These are phyloP conservation scores for Seira sanloemensis DNA, from an alignment of 2,888 invertebrate genomes.

Conservation along the genomic window DNA sequence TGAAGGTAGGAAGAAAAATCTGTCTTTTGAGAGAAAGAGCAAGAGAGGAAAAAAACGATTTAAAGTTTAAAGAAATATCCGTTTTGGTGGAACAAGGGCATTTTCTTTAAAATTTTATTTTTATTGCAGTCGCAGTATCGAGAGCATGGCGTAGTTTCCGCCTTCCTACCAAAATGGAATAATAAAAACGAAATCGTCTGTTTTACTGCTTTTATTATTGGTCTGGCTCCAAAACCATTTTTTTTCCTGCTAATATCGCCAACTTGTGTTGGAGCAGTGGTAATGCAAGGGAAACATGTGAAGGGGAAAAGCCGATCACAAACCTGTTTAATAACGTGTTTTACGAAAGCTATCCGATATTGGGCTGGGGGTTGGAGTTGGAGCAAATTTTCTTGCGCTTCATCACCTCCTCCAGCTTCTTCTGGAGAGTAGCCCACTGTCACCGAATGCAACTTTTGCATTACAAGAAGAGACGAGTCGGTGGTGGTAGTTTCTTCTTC, in stretches of 20 bases:
- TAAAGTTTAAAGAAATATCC: neutral
- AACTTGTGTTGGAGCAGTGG: too few species aligned
- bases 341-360: slow-evolving; percentile 63
- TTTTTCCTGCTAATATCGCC: neutral
- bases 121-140: slow-evolving; percentile 14
- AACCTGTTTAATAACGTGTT: slow-evolving; percentile 67
- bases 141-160: neutral
- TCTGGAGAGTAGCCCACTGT: slow-evolving; percentile 31
- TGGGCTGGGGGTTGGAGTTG: slow-evolving; percentile 63
- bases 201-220: slow-evolving; percentile 3
- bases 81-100: neutral
- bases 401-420: slow-evolving; percentile 15
- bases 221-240: neutral
- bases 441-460: slow-evolving; percentile 22
- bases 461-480: too few species aligned
- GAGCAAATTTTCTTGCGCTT: slow-evolving; percentile 18
- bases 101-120: slow-evolving; percentile 34
- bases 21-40: too few species aligned
- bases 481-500: slow-evolving; percentile 15
- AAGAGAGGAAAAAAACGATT: neutral
- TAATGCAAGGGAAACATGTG: neutral
- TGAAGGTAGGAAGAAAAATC: neutral
- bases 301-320: neutral
- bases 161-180: slow-evolving; percentile 13
- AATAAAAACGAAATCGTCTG: slow-evolving; percentile 1